Evolutionary conservation across 2,797 vertebrate species (phyloP), one percentile per base, ranked within the genome.

Genomic region (Pangasius djambal): DNA sequence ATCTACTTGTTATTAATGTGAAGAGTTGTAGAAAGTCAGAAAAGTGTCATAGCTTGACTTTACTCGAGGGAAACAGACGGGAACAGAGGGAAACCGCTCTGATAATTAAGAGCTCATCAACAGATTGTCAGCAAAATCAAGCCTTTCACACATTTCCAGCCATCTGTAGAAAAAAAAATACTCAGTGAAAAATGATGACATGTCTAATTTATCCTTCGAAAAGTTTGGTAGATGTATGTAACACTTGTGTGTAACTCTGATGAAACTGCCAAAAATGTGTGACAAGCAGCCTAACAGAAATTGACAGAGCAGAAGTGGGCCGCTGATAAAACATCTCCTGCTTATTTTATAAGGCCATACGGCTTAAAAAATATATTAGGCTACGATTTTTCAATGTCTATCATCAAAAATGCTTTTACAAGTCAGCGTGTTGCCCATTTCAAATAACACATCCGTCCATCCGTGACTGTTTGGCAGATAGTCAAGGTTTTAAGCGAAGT

Each of bases 351-450:
- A 40, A 87, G 86, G 86, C 50, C 74, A 65, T 55, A 59, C 8
- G 77, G 86, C 72, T 87, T 87, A 87, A 79, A 87, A 87, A 87
- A 87, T 81, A 87, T 87, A 87, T 87, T 81, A 79, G 77, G 75
- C 44, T 55, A 61, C 31, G 50, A 87, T 87, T 87, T 87, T 81
- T 67, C 57, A 87, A 63, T 67, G 44, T 87, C 75, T 79, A 67
- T 81, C 86, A 81, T 87, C 86, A 79, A 48, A 87, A 83, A 59
- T 72, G 65, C 50, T 88, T 83, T 88, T 70, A 83, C 87, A 88
- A 82, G 75, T 88, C 77, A 65, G 75, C 65, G 77, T 77, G 63
- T 72, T 87, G 86, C 63, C 86, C 74, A 65, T 69, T 87, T 70
- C 78, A 25, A 57, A 88, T 83, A 83, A 70, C 77, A 7, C 31